phyloP scores from a whole-genome alignment of 2,888 invertebrate genomes.

The Teleogryllus oceanicus region DNA sequence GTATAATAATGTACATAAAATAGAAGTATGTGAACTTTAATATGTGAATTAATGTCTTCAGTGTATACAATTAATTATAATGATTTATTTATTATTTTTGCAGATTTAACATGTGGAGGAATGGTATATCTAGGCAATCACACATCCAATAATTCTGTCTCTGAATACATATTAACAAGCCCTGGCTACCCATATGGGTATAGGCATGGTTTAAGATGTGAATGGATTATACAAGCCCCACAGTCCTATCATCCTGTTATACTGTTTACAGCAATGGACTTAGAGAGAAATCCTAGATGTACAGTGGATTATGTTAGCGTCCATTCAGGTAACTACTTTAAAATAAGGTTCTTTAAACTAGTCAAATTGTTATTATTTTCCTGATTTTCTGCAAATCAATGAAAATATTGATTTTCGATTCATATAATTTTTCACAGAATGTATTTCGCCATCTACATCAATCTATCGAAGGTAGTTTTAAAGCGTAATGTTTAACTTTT shows the following conservation, averaged over 20 bases:
- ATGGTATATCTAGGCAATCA: conserved; percentile 41
- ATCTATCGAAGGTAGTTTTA: too few species aligned
- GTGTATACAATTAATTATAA: too few species aligned
- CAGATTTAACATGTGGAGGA: conserved; percentile 48
- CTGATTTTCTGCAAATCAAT: too few species aligned
- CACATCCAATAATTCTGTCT: neutral
- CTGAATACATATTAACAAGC: conserved; percentile 54
- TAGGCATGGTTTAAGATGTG: conserved; percentile 59
- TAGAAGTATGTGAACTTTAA: too few species aligned
- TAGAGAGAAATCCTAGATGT: conserved; percentile 60
- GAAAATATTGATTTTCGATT: too few species aligned
- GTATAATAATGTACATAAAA: too few species aligned
- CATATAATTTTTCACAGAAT: too few species aligned
- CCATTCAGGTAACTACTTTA: conserved; percentile 52
- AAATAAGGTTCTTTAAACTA: too few species aligned
- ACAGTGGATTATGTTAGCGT: conserved; percentile 61
- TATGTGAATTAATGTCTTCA: too few species aligned
- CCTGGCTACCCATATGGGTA: conserved; percentile 77
- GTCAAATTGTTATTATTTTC: too few species aligned
- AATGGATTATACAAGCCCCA: conserved; percentile 66
- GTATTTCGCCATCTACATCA: too few species aligned
- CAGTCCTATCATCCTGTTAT: conserved; percentile 61
- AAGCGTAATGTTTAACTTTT: too few species aligned
- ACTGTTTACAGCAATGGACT: conserved; percentile 54
- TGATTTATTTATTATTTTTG: conserved; percentile 3